Conservation (phyloP, 2,113 vertebrate genomes). For the Raphicerus campestris region DNA sequence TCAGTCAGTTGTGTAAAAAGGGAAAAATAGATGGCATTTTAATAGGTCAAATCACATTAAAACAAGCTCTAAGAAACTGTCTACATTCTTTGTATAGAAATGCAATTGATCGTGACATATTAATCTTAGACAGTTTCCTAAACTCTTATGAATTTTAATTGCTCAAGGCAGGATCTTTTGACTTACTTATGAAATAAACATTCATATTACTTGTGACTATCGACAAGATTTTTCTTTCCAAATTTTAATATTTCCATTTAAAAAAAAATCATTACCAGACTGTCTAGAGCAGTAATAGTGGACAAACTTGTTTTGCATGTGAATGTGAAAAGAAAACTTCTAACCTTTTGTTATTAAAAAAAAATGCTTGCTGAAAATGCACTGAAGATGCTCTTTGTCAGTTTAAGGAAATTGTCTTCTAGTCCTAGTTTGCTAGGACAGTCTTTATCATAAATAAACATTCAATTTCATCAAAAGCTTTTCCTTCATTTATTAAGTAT, state of each 20-base stretch:
- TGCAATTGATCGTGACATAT: neutral
- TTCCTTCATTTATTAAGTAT: neutral
- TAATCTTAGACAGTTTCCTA: neutral
- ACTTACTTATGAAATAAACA: neutral
- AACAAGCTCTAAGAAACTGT: neutral
- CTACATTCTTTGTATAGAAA: neutral
- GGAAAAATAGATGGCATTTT: constrained; percentile 4
- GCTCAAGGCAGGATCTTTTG: neutral
- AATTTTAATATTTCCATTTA: neutral
- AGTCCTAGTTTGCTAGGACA: neutral
- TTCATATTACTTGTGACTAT: neutral
- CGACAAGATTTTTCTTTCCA: neutral
- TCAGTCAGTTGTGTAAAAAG: neutral
- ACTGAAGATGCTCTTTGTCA: neutral
- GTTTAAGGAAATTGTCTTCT: neutral
- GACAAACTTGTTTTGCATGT: neutral
- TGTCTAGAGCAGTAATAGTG: neutral
- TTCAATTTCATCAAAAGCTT: neutral
- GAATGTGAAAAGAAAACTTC: neutral
- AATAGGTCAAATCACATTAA: constrained; percentile 37
- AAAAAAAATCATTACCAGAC: neutral
- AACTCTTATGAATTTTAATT: neutral
- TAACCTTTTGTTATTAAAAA: neutral
- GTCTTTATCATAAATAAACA: neutral
- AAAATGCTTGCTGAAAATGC: neutral